Percentiles rank a stretch among this genome's conserved stretches.
These are phyloP conservation scores for Anguilla pacifica DNA, from an alignment of 2,797 vertebrate species.

Conservation along the genomic window DNA sequence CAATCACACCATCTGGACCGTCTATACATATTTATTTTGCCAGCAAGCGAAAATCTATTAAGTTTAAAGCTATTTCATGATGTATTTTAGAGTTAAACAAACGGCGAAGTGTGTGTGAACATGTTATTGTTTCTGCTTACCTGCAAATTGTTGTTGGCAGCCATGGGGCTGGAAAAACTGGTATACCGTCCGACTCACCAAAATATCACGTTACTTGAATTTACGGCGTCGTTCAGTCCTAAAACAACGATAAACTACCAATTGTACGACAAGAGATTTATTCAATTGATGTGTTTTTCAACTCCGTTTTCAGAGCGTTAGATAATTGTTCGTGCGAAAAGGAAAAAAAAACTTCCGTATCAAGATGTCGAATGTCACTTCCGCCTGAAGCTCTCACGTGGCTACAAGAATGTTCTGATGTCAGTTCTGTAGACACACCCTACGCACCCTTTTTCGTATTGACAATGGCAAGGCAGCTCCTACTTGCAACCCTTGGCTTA, in stretches of 20 bases:
- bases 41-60: not conserved
- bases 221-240: slow-evolving; percentile 6
- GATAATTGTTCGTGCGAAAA: slow-evolving; percentile 45
- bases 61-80: not conserved
- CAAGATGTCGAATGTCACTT: slow-evolving; percentile 68
- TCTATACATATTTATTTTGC: not conserved
- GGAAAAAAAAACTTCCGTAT: slow-evolving; percentile 73
- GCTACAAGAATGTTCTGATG: slow-evolving; percentile 35
- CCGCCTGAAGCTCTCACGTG: slow-evolving; percentile 53
- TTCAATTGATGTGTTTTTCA: not conserved
- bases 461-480: not conserved
- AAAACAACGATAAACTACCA: not conserved
- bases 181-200: slow-evolving; percentile 1
- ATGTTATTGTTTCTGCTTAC: slow-evolving; percentile 63
- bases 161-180: slow-evolving; percentile 68
- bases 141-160: slow-evolving; percentile 80
- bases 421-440: slow-evolving; percentile 25
- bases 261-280: not conserved
- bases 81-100: not conserved
- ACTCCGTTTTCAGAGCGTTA: slow-evolving; percentile 54
- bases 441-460: slow-evolving; percentile 11
- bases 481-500: not conserved
- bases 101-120: not conserved
- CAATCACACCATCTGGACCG: not conserved
- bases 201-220: not conserved